Evolutionary conservation across 2,797 vertebrate genomes (phyloP).

Genomic region (Rhodeus uyekii): DNA sequence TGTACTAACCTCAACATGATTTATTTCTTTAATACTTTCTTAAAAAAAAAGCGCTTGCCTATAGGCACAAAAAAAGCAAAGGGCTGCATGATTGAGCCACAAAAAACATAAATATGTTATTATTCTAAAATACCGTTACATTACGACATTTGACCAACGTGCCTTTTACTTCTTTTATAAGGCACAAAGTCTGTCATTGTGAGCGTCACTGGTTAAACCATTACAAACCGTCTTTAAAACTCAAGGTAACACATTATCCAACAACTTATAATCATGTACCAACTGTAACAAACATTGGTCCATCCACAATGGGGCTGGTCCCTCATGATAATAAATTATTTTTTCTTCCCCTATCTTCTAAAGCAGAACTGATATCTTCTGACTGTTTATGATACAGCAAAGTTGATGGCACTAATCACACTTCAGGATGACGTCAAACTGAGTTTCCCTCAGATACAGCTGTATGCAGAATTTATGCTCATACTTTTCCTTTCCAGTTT

Average conservation of each 20-base stretch:
- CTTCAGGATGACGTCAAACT: neutral
- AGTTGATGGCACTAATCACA: neutral
- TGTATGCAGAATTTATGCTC: neutral
- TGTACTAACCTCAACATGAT: neutral
- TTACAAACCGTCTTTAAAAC: neutral
- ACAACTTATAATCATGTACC: neutral
- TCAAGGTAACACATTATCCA: slow-evolving; percentile 3
- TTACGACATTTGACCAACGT: neutral
- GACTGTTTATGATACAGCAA: slow-evolving; percentile 1
- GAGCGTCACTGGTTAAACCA: neutral
- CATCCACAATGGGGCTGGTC: slow-evolving; percentile 4
- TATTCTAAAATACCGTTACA: neutral
- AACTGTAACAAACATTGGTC: slow-evolving; percentile 13
- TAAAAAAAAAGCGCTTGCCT: neutral
- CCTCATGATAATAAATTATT: neutral
- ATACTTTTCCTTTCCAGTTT: neutral
- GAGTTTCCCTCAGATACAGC: neutral
- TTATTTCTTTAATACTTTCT: neutral
- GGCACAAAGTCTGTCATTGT: neutral
- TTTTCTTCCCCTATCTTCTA: neutral
- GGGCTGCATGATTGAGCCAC: neutral
- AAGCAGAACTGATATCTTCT: neutral
- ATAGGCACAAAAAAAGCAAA: neutral
- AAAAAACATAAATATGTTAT: neutral
- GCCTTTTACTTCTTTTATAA: neutral